Conservation (phyloP, 2,888 invertebrate species). For the Marasmarcha lunaedactyla region DNA sequence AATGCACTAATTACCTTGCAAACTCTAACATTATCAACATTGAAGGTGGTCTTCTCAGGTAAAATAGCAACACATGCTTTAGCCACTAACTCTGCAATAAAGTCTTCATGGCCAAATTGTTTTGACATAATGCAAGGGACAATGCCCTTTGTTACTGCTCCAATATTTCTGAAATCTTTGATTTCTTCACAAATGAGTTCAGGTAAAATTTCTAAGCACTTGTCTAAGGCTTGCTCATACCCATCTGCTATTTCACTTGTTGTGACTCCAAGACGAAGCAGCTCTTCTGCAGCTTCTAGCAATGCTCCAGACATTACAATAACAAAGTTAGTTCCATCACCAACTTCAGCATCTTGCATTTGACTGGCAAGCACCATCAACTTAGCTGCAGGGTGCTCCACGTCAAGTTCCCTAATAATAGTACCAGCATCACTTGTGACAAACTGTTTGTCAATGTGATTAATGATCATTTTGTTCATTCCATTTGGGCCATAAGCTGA, state of each 20-base stretch:
- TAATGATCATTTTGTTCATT: constrained; percentile 99
- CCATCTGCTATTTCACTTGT: constrained; percentile 96
- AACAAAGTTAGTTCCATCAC: constrained; percentile 99
- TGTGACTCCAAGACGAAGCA: constrained; percentile 94
- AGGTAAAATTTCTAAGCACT: constrained; percentile 91
- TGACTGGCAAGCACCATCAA: constrained; percentile 95
- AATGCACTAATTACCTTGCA: constrained; percentile 76
- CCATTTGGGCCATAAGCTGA: constrained; percentile 99
- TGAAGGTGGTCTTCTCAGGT: constrained; percentile 89
- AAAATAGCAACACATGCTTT: constrained; percentile 91
- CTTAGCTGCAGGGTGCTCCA: constrained; percentile 98
- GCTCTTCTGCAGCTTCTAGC: constrained; percentile 91
- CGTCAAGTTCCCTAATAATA: constrained; percentile 94
- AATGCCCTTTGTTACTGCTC: constrained; percentile 80
- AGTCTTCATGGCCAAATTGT: constrained; percentile 97
- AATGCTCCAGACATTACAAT: constrained; percentile 94
- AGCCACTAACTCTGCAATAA: constrained; percentile 86
- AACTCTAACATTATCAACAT: constrained; percentile 97
- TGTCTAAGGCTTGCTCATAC: constrained; percentile 90
- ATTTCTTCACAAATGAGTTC: constrained; percentile 83
- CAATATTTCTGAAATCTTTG: constrained; percentile 74
- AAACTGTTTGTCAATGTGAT: constrained; percentile 98
- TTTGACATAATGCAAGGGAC: constrained; percentile 94
- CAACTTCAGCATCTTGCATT: constrained; percentile 98
- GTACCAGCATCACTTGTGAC: constrained; percentile 99